Evolutionary conservation across 2,797 vertebrate genomes (phyloP).

Genomic region (Paramormyrops hopkinsi): DNA sequence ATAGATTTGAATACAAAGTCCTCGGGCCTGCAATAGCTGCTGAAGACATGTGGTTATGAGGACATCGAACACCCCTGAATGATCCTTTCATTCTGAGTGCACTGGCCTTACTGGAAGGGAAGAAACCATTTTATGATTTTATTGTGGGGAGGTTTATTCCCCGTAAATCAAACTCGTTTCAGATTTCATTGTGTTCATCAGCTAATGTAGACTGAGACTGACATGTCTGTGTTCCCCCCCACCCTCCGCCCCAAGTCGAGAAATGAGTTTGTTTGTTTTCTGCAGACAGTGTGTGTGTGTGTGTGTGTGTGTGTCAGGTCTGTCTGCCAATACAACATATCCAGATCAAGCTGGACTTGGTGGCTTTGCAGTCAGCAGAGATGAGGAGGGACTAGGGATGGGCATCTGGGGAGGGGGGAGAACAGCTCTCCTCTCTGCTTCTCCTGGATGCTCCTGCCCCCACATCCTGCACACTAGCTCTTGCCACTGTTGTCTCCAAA

Average conservation of each 20-base stretch:
- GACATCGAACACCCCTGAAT: background rate
- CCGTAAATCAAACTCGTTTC: background rate
- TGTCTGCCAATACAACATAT: background rate
- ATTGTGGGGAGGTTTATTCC: background rate
- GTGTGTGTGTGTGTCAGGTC: no score
- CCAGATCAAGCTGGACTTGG: background rate
- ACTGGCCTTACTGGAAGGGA: background rate
- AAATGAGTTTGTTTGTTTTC: background rate
- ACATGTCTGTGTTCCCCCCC: background rate
- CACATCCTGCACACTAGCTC: background rate
- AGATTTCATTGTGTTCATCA: background rate
- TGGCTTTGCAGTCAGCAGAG: background rate
- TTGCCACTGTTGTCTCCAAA: background rate
- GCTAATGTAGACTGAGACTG: background rate
- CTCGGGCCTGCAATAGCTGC: background rate
- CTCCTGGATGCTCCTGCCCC: background rate
- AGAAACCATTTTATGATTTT: background rate
- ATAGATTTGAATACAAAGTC: constrained; percentile 13
- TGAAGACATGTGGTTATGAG: background rate
- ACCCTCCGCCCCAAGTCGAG: background rate
- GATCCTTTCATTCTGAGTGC: background rate
- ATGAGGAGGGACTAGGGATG: background rate
- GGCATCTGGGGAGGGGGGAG: background rate
- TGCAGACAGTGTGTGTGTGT: background rate
- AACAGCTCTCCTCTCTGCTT: background rate